Base-by-base conservation (phyloP, 2,113 vertebrate genomes). In the Pyrgilauda ruficollis region DNA sequence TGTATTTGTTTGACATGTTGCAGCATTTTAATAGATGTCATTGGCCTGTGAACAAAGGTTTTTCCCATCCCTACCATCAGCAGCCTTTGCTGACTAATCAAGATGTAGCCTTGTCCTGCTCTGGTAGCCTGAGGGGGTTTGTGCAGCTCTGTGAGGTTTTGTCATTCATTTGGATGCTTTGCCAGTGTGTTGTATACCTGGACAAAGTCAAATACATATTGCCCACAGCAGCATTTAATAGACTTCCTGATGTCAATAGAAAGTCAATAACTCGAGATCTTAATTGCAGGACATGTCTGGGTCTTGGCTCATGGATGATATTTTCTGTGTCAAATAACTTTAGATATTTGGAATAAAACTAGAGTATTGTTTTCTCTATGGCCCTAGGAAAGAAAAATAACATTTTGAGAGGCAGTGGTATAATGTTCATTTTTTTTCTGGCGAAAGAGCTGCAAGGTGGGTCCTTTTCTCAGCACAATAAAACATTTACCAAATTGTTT, bases 151-250 rank as follows among this genome's bases (percentile, higher is more conserved):
- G 61, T 23, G 24, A 72, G 75, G 46, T 77, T 91, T 84, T 91
- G 78, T 58, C 56, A 17, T 70, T 91, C 55, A 5, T 63, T 75
- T 37, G 84, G 84, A 41, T 76, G 87, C 84, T 96, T 86, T 68
- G 77, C 49, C 72, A 9, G 61, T 9, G 74, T 76, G 59, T 68
- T 88, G 67, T 89, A 92, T 58, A 83, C 87, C 91, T 87, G 83
- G 33, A 46, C 93, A 90, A 87, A 85, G 94, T 94, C 93, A 89
- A 91, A 83, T 75, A 84, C 92, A 53, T 62, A 64, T 80, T 95
- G 96, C 89, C 93, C 88, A 80, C 73, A 62, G 92, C 92, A 93
- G 84, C 84, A 55, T 87, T 97, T 96, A 84, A 96, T 94, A 79
- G 84, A 77, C 93, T 90, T 95, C 84, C 88, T 37, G 84, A 85